Percentiles rank a stretch among this genome's conserved stretches.
Evolutionary conservation across 2,888 invertebrate genomes (phyloP).

Genomic region (Troides helena): DNA sequence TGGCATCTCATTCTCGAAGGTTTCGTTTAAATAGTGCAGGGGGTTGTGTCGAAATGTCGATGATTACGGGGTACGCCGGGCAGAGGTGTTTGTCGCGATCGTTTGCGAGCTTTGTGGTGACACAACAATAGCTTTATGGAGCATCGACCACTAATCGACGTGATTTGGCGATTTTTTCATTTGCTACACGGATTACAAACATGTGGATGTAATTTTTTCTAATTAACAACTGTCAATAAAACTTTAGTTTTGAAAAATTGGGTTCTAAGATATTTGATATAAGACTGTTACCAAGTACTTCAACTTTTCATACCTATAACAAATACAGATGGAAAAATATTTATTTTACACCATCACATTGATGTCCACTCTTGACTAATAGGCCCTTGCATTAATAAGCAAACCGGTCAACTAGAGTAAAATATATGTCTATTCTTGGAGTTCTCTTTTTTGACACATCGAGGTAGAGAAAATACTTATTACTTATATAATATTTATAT

Average conservation of each 20-base stretch:
- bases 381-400: too few species aligned
- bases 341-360: too few species aligned
- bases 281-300: background rate
- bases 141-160: conserved; percentile 76
- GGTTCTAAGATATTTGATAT: background rate
- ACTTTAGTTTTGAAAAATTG: background rate
- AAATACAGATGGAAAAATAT: too few species aligned
- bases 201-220: background rate
- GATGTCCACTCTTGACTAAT: too few species aligned
- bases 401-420: too few species aligned
- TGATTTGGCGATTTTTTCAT: conserved; percentile 69
- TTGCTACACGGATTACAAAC: conserved; percentile 35
- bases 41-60: conserved; percentile 62
- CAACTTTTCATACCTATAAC: too few species aligned
- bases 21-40: conserved; percentile 64
- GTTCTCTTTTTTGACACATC: too few species aligned
- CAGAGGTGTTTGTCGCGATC: conserved; percentile 56
- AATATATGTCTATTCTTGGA: too few species aligned
- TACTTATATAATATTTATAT: too few species aligned
- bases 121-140: conserved; percentile 69
- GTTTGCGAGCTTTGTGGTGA: conserved; percentile 61
- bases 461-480: too few species aligned
- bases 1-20: conserved; percentile 51
- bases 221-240: background rate
- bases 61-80: conserved; percentile 59